Conservation (phyloP, 2,888 invertebrate genomes). For the Amblyjoppa fuscipennis region DNA sequence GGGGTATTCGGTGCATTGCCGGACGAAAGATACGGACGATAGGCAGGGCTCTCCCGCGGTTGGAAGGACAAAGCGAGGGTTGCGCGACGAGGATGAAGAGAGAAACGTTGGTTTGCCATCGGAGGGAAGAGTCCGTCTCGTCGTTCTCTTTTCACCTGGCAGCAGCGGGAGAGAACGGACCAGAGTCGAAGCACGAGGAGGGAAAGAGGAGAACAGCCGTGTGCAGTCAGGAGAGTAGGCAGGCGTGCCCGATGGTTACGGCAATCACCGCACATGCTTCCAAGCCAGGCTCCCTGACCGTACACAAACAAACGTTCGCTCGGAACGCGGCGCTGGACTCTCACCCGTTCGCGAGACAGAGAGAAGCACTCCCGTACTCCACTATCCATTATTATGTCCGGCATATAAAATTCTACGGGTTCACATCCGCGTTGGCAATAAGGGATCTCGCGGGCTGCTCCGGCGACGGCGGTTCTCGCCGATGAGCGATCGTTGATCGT, state of each 20-base stretch:
- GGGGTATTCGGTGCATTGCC: constrained; percentile 76
- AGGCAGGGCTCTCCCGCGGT: constrained; percentile 12
- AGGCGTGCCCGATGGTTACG: constrained; percentile 83
- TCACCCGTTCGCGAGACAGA: constrained; percentile 49
- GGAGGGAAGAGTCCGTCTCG: constrained; percentile 30
- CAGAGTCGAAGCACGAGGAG: constrained; percentile 30
- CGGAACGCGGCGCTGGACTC: constrained; percentile 30
- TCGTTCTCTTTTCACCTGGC: constrained; percentile 46
- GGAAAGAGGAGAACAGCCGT: constrained; percentile 5
- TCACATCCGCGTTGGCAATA: constrained; percentile 71
- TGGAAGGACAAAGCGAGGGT: constrained; percentile 34
- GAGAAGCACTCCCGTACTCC: constrained; percentile 64
- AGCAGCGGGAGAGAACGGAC: constrained; percentile 41
- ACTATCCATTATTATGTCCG: constrained; percentile 78
- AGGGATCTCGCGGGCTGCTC: constrained; percentile 27
- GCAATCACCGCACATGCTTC: constrained; percentile 83
- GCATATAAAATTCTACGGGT: constrained; percentile 75
- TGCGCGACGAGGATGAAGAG: constrained; percentile 20
- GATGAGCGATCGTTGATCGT: constrained; percentile 76
- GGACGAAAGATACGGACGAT: constrained; percentile 74
- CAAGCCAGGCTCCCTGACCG: constrained; percentile 78
- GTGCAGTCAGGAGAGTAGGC: constrained; percentile 63
- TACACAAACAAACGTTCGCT: constrained; percentile 77
- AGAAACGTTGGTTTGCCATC: not conserved
- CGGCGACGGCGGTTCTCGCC: constrained; percentile 38